phyloP scores from a whole-genome alignment of 2,797 vertebrate species.

The Balearica regulorum region DNA sequence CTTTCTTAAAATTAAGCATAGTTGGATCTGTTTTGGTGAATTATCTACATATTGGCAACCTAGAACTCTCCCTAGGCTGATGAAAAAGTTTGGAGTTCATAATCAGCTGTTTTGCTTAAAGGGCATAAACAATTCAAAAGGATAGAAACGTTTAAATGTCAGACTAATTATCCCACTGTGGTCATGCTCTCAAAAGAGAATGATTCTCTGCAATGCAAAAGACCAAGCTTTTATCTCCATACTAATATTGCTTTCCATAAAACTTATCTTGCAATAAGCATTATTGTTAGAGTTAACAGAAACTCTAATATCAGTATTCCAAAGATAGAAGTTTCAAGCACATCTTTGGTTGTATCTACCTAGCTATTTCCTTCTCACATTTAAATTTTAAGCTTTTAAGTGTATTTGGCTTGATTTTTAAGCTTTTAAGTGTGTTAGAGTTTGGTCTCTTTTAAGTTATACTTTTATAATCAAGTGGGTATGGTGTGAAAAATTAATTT shows the following conservation, averaged over 20 bases:
- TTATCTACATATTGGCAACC: background rate
- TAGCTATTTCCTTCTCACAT: background rate
- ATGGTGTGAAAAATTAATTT: background rate
- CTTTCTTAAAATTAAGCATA: background rate
- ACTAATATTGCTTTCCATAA: background rate
- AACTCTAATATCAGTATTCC: background rate
- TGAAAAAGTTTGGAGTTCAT: background rate
- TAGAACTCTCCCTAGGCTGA: background rate
- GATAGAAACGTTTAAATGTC: background rate
- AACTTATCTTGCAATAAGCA: background rate
- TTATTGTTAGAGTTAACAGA: background rate
- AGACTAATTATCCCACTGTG: conserved; percentile 15
- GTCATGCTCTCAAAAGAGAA: background rate
- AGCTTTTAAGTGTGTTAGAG: background rate
- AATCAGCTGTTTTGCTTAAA: conserved; percentile 16
- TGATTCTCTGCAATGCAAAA: background rate
- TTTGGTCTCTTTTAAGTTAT: background rate
- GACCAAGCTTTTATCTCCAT: background rate
- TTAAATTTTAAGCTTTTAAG: background rate
- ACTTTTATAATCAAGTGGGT: background rate
- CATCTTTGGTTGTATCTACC: background rate
- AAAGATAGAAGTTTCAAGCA: background rate
- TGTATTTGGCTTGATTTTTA: background rate
- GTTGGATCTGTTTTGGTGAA: background rate
- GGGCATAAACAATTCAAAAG: conserved; percentile 1